Base-by-base conservation (phyloP, 1,140 invertebrate genomes). In the Neodiprion lecontei region DNA sequence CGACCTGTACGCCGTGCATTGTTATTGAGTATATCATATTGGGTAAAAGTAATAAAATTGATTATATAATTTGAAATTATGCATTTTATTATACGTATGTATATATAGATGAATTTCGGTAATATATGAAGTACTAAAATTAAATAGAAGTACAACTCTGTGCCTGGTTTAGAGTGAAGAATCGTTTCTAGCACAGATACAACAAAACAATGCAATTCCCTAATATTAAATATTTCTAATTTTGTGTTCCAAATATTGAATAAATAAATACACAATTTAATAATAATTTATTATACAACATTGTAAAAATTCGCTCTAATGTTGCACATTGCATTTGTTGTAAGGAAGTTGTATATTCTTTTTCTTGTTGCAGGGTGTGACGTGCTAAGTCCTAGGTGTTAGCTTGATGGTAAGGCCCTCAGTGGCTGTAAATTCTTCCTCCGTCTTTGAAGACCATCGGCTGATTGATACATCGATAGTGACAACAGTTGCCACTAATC, bases 401-500 rank as follows among this genome's bases (percentile, higher is more conserved):
- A 83, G 84, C 85, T 87, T 80, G 85, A 81, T 82, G 80, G 78
- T 86, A 87, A 87, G n/a, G 53, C 53, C 53, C 53, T 61, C 53
- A 61, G n/a, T 17, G 83, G 84, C 85, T 86, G 82, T 81, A 86
- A 82, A 77, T 82, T 85, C 78, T 80, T 67, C 79, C 79, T 80
- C 77, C 79, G 79, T 80, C 81, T 82, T 50, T 82, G 81, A 81
- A 80, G 79, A 81, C 81, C 83, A 81, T 82, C 82, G 81, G 81
- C 79, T 83, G 83, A 82, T 76, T 72, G 79, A 82, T 81, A 76
- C 79, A 83, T 83, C 72, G 74, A 84, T 76, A 81, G 80, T 79
- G 82, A 78, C 78, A 75, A 82, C 73, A 78, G 80, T 84, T 80
- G 81, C 81, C 77, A 92, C 93, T 96, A 97, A 92, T 97, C 96